A percentile compares a stretch with the other conserved stretches of the same genome.
Evolutionary conservation across 2,888 invertebrate species (phyloP).

Genomic region (Hypercompe scribonia): DNA sequence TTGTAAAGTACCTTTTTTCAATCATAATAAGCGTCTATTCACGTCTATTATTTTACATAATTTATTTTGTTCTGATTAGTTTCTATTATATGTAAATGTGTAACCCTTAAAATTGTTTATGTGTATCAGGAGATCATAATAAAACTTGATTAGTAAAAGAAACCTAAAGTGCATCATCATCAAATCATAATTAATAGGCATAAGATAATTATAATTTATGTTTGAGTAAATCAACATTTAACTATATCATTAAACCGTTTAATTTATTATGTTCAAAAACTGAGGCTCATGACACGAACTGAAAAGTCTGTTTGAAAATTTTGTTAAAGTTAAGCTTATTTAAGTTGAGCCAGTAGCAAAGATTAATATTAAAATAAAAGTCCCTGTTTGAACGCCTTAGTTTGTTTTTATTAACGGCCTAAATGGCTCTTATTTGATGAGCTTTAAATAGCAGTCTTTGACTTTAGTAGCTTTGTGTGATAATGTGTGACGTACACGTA

Average conservation of each 20-base stretch:
- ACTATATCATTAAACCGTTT: too few species aligned
- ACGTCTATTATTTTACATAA: slow-evolving; percentile 23
- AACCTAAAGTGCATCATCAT: neutral
- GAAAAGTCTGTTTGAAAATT: neutral
- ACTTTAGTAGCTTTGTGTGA: neutral
- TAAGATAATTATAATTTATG: neutral
- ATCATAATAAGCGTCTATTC: slow-evolving; percentile 17
- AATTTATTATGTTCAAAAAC: neutral
- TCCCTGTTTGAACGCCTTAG: neutral
- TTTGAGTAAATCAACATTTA: too few species aligned
- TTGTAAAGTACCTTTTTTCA: slow-evolving; percentile 24
- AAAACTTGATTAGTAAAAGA: neutral
- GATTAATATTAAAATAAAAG: neutral
- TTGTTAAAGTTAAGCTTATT: neutral
- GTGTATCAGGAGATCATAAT: neutral
- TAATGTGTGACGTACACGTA: neutral
- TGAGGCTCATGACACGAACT: neutral
- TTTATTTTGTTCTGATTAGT: slow-evolving; percentile 16
- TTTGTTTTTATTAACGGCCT: neutral
- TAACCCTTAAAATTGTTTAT: neutral
- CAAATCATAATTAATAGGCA: neutral
- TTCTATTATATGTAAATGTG: neutral
- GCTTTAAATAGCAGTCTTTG: neutral
- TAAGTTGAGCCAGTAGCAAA: neutral
- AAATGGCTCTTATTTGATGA: neutral